Percentiles rank a stretch among this genome's conserved stretches.
Evolutionary conservation across 1,140 invertebrate species (phyloP).

Genomic region (Aphaenogaster floridana): DNA sequence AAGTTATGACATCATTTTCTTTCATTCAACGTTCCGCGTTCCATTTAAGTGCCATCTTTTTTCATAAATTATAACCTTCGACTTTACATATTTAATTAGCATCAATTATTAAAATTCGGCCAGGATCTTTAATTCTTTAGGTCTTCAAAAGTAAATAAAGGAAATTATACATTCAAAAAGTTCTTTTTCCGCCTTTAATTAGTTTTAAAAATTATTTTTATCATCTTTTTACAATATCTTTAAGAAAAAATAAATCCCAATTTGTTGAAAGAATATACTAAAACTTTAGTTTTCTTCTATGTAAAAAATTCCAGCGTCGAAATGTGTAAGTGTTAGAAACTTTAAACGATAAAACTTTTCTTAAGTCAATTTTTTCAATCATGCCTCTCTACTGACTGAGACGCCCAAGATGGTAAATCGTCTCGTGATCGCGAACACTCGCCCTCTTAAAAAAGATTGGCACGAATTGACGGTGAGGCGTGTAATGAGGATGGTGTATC

Average conservation of each 20-base stretch:
- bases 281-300: not conserved
- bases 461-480: constrained; percentile 5
- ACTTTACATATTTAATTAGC: not conserved
- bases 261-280: not conserved
- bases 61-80: not conserved
- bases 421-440: not conserved
- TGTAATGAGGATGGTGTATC: constrained; percentile 41
- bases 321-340: constrained; percentile 27
- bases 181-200: not conserved
- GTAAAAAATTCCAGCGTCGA: constrained; percentile 31
- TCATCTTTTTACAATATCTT: not conserved
- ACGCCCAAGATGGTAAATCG: not conserved
- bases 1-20: not conserved
- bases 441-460: constrained; percentile 5
- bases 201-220: constrained; percentile 2
- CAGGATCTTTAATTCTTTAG: not conserved
- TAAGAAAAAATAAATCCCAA: not conserved
- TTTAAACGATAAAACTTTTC: constrained; percentile 50
- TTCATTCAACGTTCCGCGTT: not conserved
- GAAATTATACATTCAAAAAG: not conserved
- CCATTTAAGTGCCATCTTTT: not conserved
- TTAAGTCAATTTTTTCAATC: constrained; percentile 59
- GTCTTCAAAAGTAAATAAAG: not conserved
- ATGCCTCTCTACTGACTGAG: not conserved
- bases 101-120: not conserved